These are phyloP conservation scores for Protodeltote pygarga DNA, from an alignment of 2,888 invertebrate genomes.

Conservation along the genomic window DNA sequence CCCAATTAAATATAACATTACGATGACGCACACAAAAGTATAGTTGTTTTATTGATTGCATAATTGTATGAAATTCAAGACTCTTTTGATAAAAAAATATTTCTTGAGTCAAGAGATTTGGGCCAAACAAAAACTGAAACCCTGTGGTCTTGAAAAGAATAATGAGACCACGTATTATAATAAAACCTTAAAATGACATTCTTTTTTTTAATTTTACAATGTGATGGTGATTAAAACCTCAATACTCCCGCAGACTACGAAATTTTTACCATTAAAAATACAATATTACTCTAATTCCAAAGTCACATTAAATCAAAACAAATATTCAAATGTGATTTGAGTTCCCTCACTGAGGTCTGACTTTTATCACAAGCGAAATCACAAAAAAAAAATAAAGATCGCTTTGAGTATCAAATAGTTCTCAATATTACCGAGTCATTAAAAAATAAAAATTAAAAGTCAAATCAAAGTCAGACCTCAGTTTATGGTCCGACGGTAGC, in stretches of 20 bases:
- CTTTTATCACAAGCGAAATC: slow-evolving; percentile 58
- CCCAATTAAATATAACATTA: slow-evolving; percentile 13
- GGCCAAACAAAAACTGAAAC: slow-evolving; percentile 29
- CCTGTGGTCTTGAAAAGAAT: slow-evolving; percentile 16
- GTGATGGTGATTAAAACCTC: slow-evolving; percentile 12
- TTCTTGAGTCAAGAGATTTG: slow-evolving; percentile 40
- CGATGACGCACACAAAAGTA: slow-evolving; percentile 45
- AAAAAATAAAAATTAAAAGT: slow-evolving; percentile 37
- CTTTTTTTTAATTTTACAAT: slow-evolving; percentile 12
- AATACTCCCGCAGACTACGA: slow-evolving; percentile 23
- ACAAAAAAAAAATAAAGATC: slow-evolving; percentile 52
- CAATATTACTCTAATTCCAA: slow-evolving; percentile 53
- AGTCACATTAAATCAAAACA: slow-evolving; percentile 81
- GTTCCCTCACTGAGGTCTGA: slow-evolving; percentile 60
- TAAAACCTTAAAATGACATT: slow-evolving; percentile 11
- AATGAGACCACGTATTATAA: slow-evolving; percentile 20
- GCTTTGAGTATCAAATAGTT: slow-evolving; percentile 44
- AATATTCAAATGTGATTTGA: slow-evolving; percentile 78
- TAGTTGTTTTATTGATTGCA: slow-evolving; percentile 37
- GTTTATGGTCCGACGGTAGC: slow-evolving; percentile 27
- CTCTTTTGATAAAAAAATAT: slow-evolving; percentile 50
- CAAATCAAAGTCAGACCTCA: slow-evolving; percentile 69
- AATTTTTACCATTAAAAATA: slow-evolving; percentile 35
- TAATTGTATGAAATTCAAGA: slow-evolving; percentile 32
- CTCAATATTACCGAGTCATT: slow-evolving; percentile 47